A percentile compares a stretch with the other conserved stretches of the same genome.
phyloP scores from a whole-genome alignment of 1,140 invertebrate genomes.

The Nephotettix cincticeps region DNA sequence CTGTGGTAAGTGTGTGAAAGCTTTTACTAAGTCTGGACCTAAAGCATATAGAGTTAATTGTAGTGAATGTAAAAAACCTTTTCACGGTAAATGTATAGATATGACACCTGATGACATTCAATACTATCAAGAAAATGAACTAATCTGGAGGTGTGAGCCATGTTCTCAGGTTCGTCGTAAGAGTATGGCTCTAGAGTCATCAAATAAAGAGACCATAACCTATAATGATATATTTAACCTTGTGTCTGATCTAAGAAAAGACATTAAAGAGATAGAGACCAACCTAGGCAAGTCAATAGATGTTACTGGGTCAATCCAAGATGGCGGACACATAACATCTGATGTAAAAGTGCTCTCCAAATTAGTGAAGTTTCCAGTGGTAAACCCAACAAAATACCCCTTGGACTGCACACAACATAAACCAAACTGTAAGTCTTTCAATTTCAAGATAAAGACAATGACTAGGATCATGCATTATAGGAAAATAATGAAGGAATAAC shows the following conservation, averaged over 20 bases:
- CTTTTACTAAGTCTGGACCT: neutral
- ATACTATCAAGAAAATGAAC: conserved; percentile 1
- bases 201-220: neutral
- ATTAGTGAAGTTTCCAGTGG: too few relatives aligned
- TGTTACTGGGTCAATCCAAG: too few relatives aligned
- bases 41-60: neutral
- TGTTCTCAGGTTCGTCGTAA: neutral
- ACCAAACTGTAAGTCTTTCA: too few relatives aligned
- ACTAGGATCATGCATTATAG: too few relatives aligned
- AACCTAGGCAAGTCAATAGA: neutral
- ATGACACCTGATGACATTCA: neutral
- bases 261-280: neutral
- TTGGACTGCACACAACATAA: too few relatives aligned
- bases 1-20: neutral
- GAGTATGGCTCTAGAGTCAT: conserved; percentile 1
- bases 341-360: too few relatives aligned
- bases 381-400: too few relatives aligned
- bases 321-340: too few relatives aligned
- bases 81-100: neutral
- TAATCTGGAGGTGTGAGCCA: neutral
- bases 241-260: neutral
- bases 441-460: too few relatives aligned
- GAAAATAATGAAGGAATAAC: too few relatives aligned
- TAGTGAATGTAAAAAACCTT: neutral
- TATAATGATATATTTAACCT: neutral